A percentile compares a stretch with the other conserved stretches of the same genome.
Evolutionary conservation across 1,140 invertebrate species (phyloP).

Genomic region (Cryptotermes secundus): DNA sequence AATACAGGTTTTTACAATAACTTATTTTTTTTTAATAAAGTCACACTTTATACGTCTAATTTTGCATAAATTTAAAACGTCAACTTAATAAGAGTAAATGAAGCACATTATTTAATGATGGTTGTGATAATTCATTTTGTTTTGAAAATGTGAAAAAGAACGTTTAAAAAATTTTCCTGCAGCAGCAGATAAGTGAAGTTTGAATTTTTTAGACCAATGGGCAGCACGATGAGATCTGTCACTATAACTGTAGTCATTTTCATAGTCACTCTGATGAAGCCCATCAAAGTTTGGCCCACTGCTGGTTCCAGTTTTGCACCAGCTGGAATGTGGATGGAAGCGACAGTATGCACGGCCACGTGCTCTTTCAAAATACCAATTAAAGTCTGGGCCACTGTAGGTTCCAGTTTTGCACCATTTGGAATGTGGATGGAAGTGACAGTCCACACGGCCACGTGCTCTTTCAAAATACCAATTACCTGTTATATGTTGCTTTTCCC

Average conservation of each 20-base stretch:
- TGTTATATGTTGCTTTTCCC: not conserved
- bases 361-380: not conserved
- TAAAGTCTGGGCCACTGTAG: not conserved
- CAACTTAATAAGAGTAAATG: not conserved
- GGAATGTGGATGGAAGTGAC: not conserved
- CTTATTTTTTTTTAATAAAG: not conserved
- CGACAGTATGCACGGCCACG: not conserved
- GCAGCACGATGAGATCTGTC: not conserved
- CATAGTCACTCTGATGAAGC: not conserved
- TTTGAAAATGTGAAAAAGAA: not conserved
- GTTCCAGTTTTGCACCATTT: not conserved
- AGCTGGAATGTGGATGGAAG: not conserved
- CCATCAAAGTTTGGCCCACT: not conserved
- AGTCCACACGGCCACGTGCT: not conserved
- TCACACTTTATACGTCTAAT: not conserved
- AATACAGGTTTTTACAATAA: not conserved
- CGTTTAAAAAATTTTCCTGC: not conserved
- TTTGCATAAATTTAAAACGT: not conserved
- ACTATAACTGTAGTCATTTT: not conserved
- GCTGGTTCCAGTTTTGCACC: not conserved
- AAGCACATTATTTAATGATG: not conserved
- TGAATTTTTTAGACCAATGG: not conserved
- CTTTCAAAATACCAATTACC: not conserved
- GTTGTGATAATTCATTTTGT: not conserved
- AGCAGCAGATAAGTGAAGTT: not conserved